Evolutionary conservation across 1,140 invertebrate species (phyloP).

Genomic region (Cherax destructor): DNA sequence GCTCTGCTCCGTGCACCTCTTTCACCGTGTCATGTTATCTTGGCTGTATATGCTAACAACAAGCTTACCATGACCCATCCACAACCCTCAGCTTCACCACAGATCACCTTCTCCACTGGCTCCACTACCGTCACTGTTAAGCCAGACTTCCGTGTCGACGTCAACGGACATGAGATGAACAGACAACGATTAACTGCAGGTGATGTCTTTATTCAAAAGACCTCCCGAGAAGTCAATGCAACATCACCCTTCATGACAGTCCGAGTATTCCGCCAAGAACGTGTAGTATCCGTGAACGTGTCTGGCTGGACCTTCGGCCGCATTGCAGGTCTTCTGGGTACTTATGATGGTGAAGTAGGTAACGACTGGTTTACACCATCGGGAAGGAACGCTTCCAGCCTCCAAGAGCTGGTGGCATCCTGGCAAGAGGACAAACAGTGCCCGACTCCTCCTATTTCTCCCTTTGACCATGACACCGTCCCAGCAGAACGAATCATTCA

Average conservation of each 20-base stretch:
- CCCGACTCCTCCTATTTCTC: constrained; percentile 11
- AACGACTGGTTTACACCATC: constrained; percentile 37
- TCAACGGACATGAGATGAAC: constrained; percentile 17
- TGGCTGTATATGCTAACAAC: constrained; percentile 7
- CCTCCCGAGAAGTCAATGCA: not conserved
- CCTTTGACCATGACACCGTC: not conserved
- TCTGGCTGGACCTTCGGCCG: constrained; percentile 44
- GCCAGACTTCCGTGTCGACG: constrained; percentile 9
- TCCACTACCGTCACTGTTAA: not conserved
- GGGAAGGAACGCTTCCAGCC: constrained; percentile 8
- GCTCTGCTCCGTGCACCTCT: constrained; percentile 24
- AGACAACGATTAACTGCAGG: not conserved
- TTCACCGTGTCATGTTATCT: constrained; percentile 23
- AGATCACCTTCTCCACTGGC: constrained; percentile 18
- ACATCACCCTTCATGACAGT: constrained; percentile 22
- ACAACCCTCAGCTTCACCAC: not conserved
- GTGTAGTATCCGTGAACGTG: constrained; percentile 29
- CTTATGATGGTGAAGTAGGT: constrained; percentile 25
- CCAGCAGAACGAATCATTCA: not conserved
- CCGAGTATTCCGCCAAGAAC: not conserved
- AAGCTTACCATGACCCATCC: constrained; percentile 28
- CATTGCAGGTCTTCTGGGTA: constrained; percentile 37
- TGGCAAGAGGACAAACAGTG: constrained; percentile 50
- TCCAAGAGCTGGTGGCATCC: constrained; percentile 26
- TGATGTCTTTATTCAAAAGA: not conserved